Base-by-base conservation (phyloP, 2,888 invertebrate species). In the Galerucella pusilla region DNA sequence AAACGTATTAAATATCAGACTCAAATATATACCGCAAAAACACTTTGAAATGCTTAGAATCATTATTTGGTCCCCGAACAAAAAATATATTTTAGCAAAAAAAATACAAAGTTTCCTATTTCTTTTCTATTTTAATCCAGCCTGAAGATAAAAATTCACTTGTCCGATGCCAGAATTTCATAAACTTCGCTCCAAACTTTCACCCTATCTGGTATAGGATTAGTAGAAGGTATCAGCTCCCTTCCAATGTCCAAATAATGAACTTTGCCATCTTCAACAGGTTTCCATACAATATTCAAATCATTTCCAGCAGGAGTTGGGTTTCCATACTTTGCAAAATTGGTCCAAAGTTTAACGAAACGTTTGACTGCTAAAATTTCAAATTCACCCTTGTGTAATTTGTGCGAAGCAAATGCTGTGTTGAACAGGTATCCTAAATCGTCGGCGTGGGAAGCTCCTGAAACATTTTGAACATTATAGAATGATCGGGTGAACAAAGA, bases 191-290 rank as follows among this genome's bases (percentile, higher is more conserved):
- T 63, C 85, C 85, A 86, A 70, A 86, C 83, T 11, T 78, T 72
- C 75, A 85, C 79, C 45, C 84, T 80, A 6, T 83, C 81, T 9
- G 42, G 61, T 42, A 84, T 84, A 10, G 84, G 84, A 77, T 83
- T 80, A 2, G 75, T 70, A 11, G 73, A 77, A 54, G 77, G 57
- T 6, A 54, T 74, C 12, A 85, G 67, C n/a, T 83, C 77, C 54
- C 80, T 76, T 46, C 80, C 83, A 66, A 86, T 86, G 71, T 85
- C 82, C 28, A 86, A 75, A 70, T 78, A 84, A 71, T 85, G 71
- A 20, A 83, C 71, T 60, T n/a, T n/a, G 12, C 78, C 52, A 25
- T 79, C 75, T 6, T 77, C 69, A 16, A 75, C 73, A 6, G 80
- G 78, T 5, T 84, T 83, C 74, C 82, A 78, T 83, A 83, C 84